phyloP scores from a whole-genome alignment of 2,113 vertebrate genomes.

The Circaetus cinerascens region DNA sequence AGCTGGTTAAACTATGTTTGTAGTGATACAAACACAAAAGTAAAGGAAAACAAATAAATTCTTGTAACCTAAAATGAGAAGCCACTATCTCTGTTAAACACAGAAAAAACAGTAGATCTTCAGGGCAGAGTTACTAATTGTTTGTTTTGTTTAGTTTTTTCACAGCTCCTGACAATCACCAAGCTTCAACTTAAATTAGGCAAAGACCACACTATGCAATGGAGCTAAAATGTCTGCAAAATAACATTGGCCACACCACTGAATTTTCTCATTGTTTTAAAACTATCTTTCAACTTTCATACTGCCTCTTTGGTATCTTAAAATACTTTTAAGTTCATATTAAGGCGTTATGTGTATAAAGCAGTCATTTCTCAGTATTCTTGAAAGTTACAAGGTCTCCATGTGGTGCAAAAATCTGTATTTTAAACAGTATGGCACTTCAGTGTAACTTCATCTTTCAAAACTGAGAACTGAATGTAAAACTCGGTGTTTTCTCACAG shows the following conservation, averaged over 20 bases:
- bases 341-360: neutral
- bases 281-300: neutral
- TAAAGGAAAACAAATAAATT: neutral
- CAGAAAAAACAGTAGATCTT: neutral
- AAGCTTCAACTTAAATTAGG: conserved; percentile 21
- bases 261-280: neutral
- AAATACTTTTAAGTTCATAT: neutral
- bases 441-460: neutral
- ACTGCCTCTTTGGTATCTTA: neutral
- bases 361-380: neutral
- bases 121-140: neutral
- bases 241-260: neutral
- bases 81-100: neutral
- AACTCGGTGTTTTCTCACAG: neutral
- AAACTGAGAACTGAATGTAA: neutral
- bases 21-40: too few species aligned
- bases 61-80: neutral
- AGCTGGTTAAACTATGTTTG: too few species aligned
- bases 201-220: conserved; percentile 22
- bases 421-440: neutral
- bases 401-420: neutral
- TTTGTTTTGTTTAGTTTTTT: neutral
- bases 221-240: neutral
- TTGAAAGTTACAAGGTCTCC: neutral
- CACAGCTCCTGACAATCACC: conserved; percentile 15